A percentile compares a stretch with the other conserved stretches of the same genome.
Conservation (phyloP, 2,797 vertebrate genomes). For the Serranus cabrilla region DNA sequence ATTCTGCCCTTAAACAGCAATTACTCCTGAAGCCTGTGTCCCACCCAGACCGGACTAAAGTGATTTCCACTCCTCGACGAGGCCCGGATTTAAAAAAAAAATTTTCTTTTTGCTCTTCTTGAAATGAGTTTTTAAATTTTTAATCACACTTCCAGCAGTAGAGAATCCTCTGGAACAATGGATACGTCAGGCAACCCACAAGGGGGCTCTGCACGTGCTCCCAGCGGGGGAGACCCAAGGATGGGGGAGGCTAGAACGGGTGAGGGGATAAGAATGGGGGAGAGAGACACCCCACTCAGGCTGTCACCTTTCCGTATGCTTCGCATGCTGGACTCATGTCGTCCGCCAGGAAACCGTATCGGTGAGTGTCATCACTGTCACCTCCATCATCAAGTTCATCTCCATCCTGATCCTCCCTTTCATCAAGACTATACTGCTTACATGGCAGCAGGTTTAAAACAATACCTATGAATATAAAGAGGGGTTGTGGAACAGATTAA, state of each 20-base stretch:
- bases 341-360: conserved; percentile 80
- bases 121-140: conserved; percentile 39
- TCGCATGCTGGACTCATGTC: conserved; percentile 82
- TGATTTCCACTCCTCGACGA: conserved; percentile 11
- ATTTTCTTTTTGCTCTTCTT: background rate
- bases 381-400: conserved; percentile 10
- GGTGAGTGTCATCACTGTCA: conserved; percentile 75
- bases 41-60: conserved; percentile 30
- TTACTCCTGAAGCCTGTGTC: conserved; percentile 23
- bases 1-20: conserved; percentile 36
- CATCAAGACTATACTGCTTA: background rate
- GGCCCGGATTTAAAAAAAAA: too few relatives aligned
- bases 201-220: conserved; percentile 53
- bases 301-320: conserved; percentile 86
- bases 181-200: conserved; percentile 64
- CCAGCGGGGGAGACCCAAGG: conserved; percentile 60
- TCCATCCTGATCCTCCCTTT: conserved; percentile 1
- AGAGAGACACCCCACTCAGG: conserved; percentile 77
- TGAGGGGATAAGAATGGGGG: conserved; percentile 71
- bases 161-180: conserved; percentile 47
- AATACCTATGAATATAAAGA: background rate
- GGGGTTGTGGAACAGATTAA: background rate
- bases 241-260: conserved; percentile 60
- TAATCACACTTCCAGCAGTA: conserved; percentile 3
- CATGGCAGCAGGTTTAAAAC: background rate